Evolutionary conservation across 2,888 invertebrate species (phyloP), one percentile per base, ranked within the genome.

Genomic region (Acrobeloides nanus): DNA sequence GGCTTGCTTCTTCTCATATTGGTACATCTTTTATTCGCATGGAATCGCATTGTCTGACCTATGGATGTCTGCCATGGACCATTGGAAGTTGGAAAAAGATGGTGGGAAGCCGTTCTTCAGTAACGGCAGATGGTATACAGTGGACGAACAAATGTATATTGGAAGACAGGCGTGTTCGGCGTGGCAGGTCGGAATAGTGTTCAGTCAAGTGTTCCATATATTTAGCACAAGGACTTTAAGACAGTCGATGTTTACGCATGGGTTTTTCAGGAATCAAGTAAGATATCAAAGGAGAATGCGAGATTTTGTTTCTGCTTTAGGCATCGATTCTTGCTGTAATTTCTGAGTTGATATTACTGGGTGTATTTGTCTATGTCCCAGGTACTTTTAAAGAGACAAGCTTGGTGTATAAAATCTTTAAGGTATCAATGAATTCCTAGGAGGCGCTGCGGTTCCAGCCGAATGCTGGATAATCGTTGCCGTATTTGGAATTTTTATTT

Each of bases 101-200:
- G 35, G 35, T 3, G 23, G 29, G 25, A 40, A 41, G n/a, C n/a
- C n/a, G n/a, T n/a, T n/a, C n/a, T 38, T 49, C n/a, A 26, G 46
- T 43, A 55, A 55, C 37, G 55, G 52, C 15, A 10, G 27, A 1
- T 18, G 26, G 10, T 61, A 45, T 44, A 42, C 37, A 15, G 46
- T 40, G 27, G 48, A 40, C 6, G 15, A 55, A 20, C 61, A 62
- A 42, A 15, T 52, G 18, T 25, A 55, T 26, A 61, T 61, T 26
- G 38, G 33, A 18, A 24, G 54, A 5, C 57, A 61, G 25, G 60
- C 61, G n/a, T 46, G 48, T 25, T 48, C 53, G 5, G 61, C 61
- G 4, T 61, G 61, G 58, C 61, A 61, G 26, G 48, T 61, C 37
- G 61, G 61, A 21, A 55, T 61, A 31, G 55, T 60, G 23, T 55